phyloP scores from a whole-genome alignment of 2,888 invertebrate genomes.

The Pyrrhia umbra region DNA sequence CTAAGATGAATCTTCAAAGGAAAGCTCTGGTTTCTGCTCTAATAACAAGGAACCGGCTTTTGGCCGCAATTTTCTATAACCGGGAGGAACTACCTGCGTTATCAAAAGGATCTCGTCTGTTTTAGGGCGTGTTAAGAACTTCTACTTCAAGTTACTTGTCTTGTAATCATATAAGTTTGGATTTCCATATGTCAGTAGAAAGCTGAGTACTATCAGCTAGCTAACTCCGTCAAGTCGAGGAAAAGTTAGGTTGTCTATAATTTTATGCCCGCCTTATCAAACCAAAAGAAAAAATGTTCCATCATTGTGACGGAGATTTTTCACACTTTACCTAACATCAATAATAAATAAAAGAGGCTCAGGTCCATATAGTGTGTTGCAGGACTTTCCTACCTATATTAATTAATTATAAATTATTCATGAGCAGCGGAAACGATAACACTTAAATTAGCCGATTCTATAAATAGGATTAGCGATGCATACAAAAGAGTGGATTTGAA shows the following conservation, averaged over 20 bases:
- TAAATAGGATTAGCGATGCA: constrained; percentile 52
- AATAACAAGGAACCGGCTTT: too few species aligned
- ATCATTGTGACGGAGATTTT: neutral
- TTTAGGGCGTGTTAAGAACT: too few species aligned
- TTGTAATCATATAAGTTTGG: too few species aligned
- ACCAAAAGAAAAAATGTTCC: too few species aligned
- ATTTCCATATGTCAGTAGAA: neutral
- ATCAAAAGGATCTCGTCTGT: too few species aligned
- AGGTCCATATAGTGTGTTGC: neutral
- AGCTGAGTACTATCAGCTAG: neutral
- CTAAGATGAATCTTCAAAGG: too few species aligned
- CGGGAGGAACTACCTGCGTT: too few species aligned
- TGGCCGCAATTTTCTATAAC: too few species aligned
- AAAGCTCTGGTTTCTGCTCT: too few species aligned
- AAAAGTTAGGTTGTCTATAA: neutral
- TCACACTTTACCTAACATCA: constrained; percentile 3
- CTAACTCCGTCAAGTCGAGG: neutral
- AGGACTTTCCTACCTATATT: constrained; percentile 27
- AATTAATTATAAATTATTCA: constrained; percentile 48
- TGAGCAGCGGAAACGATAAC: constrained; percentile 52
- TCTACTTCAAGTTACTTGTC: too few species aligned
- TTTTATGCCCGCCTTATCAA: too few species aligned
- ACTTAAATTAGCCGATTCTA: constrained; percentile 47
- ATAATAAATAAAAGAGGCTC: constrained; percentile 22
- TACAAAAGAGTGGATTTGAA: constrained; percentile 38